Base-by-base conservation (phyloP, 2,113 vertebrate genomes). In the Ornithorhynchus anatinus region DNA sequence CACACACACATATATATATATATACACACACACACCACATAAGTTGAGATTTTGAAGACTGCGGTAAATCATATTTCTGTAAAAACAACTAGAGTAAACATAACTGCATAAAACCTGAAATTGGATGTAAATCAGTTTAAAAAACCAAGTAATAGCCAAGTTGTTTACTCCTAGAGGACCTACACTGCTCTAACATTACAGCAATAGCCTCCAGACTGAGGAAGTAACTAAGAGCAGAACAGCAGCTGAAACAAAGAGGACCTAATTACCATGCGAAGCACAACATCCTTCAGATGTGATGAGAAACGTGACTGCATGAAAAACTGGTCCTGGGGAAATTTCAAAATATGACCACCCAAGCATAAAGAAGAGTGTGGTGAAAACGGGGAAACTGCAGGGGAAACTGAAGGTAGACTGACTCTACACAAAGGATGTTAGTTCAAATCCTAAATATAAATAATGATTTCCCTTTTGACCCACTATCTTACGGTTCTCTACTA, bases 211-310 rank as follows among this genome's bases (percentile, higher is more conserved):
- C 76, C 75, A 83, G 85, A 45, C 47, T 54, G 77, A 85, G 88
- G 84, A 88, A 89, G 88, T 72, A 79, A 72, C 74, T 40, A 77
- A 79, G 86, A 90, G 80, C 69, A 40, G 73, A 60, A 80, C 75
- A 85, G 85, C 75, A 84, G 90, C 92, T 84, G 89, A 94, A 95
- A 95, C 94, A 96, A 95, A 95, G 92, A 91, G 80, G 86, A 88
- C 89, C 93, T 95, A 92, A 94, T 95, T 95, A 92, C 88, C 90
- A 95, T 95, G 93, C 94, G 53, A 92, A 90, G 93, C 93, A 93
- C 94, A 93, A 85, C 91, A 86, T 90, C 90, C 80, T 93, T 95
- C 92, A 93, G 93, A 93, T 92, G 92, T 92, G 88, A 94, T 92
- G 93, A 93, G 92, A 94, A 95, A 94, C 75, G 85, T 91, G 93